These are phyloP conservation scores for Hapalemur alaotrensis DNA, from an alignment of 2,797 vertebrate genomes.

Conservation along the genomic window DNA sequence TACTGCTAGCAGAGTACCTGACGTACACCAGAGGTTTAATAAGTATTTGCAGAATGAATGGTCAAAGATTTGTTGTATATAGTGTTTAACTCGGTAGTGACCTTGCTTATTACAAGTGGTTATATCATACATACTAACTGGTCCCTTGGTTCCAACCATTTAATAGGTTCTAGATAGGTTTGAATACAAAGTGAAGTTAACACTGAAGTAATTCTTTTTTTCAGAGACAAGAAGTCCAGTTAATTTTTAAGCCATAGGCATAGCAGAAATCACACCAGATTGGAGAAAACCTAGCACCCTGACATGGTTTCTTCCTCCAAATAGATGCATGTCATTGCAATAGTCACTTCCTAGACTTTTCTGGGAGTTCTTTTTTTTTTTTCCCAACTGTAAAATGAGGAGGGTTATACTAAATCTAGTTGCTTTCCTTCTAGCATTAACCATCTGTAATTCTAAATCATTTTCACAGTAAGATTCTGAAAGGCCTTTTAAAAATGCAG, in stretches of 20 bases:
- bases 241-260: neutral
- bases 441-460: neutral
- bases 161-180: neutral
- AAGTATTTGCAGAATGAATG: slow-evolving; percentile 2
- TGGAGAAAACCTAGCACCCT: neutral
- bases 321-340: neutral
- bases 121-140: neutral
- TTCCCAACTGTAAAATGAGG: neutral
- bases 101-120: neutral
- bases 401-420: neutral
- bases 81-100: neutral
- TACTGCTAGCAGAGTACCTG: neutral
- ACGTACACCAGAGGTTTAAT: neutral
- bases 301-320: neutral
- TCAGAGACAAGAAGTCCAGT: neutral
- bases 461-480: neutral
- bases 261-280: neutral
- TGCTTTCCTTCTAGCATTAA: neutral
- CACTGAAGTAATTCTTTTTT: neutral
- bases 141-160: neutral
- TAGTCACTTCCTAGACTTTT: neutral
- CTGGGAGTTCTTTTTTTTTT: neutral
- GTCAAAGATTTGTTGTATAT: neutral
- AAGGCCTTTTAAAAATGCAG: neutral
- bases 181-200: neutral